phyloP scores from a whole-genome alignment of 1,140 invertebrate genomes.

The roundworm (Caenorhabditis elegans) region WBcel235 BX284604.4:3653501-3654000 shows the following conservation, averaged over 20 bases:
- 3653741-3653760: not conserved
- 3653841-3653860: too few relatives aligned
- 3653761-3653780: not conserved
- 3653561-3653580: not conserved
- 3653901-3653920: too few relatives aligned
- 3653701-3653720: not conserved
- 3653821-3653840: too few relatives aligned
- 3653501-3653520: not conserved
- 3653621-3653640: constrained; percentile 2
- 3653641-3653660: not conserved
- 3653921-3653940: too few relatives aligned
- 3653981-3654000: too few relatives aligned
- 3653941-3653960: too few relatives aligned
- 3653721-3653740: constrained; percentile 2
- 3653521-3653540: too few relatives aligned
- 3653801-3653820: too few relatives aligned
- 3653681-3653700: not conserved
- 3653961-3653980: too few relatives aligned
- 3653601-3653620: too few relatives aligned
- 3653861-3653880: too few relatives aligned
- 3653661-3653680: not conserved
- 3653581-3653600: constrained; percentile 8
- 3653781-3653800: not conserved
- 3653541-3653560: not conserved
- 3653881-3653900: too few relatives aligned